Evolutionary conservation across 2,113 vertebrate genomes (phyloP).

Genomic region (Apistogramma diplotaenia): DNA sequence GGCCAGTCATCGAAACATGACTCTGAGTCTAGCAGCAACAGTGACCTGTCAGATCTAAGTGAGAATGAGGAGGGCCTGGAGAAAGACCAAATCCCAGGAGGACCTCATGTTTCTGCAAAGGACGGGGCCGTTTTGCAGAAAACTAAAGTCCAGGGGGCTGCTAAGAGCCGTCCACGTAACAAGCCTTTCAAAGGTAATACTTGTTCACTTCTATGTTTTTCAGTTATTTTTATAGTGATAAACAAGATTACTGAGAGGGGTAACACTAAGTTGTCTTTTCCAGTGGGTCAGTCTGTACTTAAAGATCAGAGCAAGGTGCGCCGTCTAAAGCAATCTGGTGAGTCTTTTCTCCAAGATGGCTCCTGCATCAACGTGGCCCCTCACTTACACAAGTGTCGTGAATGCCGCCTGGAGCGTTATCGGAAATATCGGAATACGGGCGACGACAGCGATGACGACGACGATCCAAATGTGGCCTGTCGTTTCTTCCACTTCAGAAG

Average conservation of each 20-base stretch:
- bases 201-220: not conserved
- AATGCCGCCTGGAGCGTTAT: slow-evolving; percentile 96
- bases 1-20: slow-evolving; percentile 88
- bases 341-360: slow-evolving; percentile 96
- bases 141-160: slow-evolving; percentile 82
- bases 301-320: slow-evolving; percentile 96
- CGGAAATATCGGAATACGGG: slow-evolving; percentile 88
- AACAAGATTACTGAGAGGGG: not conserved
- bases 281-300: slow-evolving; percentile 94
- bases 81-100: slow-evolving; percentile 72
- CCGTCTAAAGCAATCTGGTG: slow-evolving; percentile 95
- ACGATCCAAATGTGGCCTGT: slow-evolving; percentile 95
- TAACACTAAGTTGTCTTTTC: slow-evolving; percentile 8
- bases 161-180: slow-evolving; percentile 91
- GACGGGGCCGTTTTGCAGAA: slow-evolving; percentile 83
- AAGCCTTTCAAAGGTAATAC: slow-evolving; percentile 92
- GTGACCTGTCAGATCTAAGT: slow-evolving; percentile 95
- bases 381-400: slow-evolving; percentile 97
- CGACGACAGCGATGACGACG: slow-evolving; percentile 85
- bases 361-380: slow-evolving; percentile 98
- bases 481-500: slow-evolving; percentile 99
- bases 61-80: slow-evolving; percentile 91
- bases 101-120: slow-evolving; percentile 15
- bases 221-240: not conserved
- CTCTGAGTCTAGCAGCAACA: slow-evolving; percentile 94